Base-by-base conservation (phyloP, 1,140 invertebrate species). In the Ruditapes philippinarum region DNA sequence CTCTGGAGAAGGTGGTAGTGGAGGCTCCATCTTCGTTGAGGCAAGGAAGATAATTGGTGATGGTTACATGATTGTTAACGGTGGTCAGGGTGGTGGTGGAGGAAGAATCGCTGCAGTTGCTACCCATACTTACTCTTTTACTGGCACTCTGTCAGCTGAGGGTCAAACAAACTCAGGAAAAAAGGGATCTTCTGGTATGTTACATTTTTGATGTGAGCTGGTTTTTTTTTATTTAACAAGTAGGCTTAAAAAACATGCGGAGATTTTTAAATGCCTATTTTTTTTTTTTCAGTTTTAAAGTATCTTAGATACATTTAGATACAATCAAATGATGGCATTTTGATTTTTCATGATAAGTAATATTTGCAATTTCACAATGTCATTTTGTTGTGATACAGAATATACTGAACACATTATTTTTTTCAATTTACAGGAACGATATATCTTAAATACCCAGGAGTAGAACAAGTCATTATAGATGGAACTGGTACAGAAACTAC, bases 11-110 rank as follows among this genome's bases (percentile, higher is more conserved):
- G 91, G 90, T 80, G 93, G 92, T 31, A 93, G 92, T 85, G 93
- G 93, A 42, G 93, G 93, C 0, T 92, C 92, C 28, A 86, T 94
- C 12, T 81, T 90, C 28, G 57, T 94, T 0, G 60, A 91, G 25
- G 84, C 91, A 28, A 65, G 79, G 31, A 62, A 45, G 14, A 57
- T 93, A 31, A 57, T 68, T 51, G 92, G 92, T 9, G 62, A 87
- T 36, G 93, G 93, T 19, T 85, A 57, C 9, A 57, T 94, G 14
- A 49, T 36, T 49, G 91, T 81, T 5, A 87, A 91, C 68, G 93
- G 93, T 36, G 91, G 92, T 28, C 14, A 68, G 40, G 90, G 88
- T 22, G 92, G 93, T 22, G 90, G 91, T 49, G 93, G 93, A n/a
- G 93, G 93, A 38, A 81, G 93, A n/a, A 92, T 94, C 7, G 88